phyloP scores from a whole-genome alignment of 2,797 vertebrate genomes.

The Spinus pinus region DNA sequence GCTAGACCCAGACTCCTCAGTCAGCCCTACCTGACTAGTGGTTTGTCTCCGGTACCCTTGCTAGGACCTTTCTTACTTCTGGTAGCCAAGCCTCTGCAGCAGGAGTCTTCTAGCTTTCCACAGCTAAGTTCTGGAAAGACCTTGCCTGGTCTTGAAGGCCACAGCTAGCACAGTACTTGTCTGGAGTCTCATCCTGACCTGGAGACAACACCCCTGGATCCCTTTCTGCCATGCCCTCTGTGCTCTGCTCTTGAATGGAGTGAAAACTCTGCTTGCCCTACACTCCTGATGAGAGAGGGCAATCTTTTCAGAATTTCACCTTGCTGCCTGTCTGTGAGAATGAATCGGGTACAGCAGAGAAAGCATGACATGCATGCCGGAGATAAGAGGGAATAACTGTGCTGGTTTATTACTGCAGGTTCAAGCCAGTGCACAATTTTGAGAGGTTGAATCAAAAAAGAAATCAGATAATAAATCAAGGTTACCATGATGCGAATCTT shows the following conservation, averaged over 20 bases:
- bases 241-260: neutral
- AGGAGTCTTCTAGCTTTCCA: neutral
- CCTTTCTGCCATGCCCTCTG: neutral
- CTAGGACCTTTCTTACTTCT: neutral
- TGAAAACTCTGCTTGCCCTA: neutral
- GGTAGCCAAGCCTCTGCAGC: neutral
- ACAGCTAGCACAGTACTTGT: neutral
- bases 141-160: neutral
- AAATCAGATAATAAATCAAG: slow-evolving; percentile 66
- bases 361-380: neutral
- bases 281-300: neutral
- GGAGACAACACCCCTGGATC: accelerated
- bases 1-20: neutral
- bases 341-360: neutral
- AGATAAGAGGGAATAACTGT: slow-evolving; percentile 45
- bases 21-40: neutral
- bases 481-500: slow-evolving; percentile 45
- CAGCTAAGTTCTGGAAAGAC: neutral
- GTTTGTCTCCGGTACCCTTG: neutral
- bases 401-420: slow-evolving; percentile 41
- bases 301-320: slow-evolving; percentile 29
- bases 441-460: slow-evolving; percentile 46
- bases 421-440: slow-evolving; percentile 45
- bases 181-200: neutral
- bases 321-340: slow-evolving; percentile 10